Percentiles rank a stretch among this genome's conserved stretches.
Conservation (phyloP, 1,140 invertebrate genomes). For the Steinernema khuongi region DNA sequence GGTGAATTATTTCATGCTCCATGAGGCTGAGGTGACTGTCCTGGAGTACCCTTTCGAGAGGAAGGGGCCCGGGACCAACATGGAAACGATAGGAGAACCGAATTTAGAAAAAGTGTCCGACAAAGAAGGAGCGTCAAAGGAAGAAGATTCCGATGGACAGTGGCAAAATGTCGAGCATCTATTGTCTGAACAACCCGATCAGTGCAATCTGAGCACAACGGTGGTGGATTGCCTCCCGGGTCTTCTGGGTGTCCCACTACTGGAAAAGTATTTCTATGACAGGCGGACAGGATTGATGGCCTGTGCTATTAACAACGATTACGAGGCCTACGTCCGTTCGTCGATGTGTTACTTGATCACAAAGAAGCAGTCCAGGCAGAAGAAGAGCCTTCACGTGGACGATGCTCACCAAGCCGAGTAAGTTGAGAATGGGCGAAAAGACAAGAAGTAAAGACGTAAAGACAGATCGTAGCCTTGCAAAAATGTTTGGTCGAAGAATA, state of each 20-base stretch:
- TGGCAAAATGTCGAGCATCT: background rate
- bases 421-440: too few species aligned
- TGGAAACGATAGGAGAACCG: too few species aligned
- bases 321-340: background rate
- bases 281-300: background rate
- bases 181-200: background rate
- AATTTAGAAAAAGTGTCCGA: too few species aligned
- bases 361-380: background rate
- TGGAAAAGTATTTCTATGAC: background rate
- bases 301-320: background rate
- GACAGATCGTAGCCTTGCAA: too few species aligned
- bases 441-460: too few species aligned
- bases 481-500: conserved; percentile 36
- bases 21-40: too few species aligned
- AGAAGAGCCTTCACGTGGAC: background rate
- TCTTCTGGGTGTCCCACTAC: background rate
- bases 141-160: too few species aligned
- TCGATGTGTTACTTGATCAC: background rate
- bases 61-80: too few species aligned
- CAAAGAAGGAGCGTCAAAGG: too few species aligned
- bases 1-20: too few species aligned
- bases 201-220: background rate
- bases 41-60: too few species aligned
- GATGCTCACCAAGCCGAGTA: background rate
- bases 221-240: background rate